Percentiles rank a stretch among this genome's conserved stretches.
phyloP scores from a whole-genome alignment of 1,140 invertebrate genomes.

The Nephila pilipes region DNA sequence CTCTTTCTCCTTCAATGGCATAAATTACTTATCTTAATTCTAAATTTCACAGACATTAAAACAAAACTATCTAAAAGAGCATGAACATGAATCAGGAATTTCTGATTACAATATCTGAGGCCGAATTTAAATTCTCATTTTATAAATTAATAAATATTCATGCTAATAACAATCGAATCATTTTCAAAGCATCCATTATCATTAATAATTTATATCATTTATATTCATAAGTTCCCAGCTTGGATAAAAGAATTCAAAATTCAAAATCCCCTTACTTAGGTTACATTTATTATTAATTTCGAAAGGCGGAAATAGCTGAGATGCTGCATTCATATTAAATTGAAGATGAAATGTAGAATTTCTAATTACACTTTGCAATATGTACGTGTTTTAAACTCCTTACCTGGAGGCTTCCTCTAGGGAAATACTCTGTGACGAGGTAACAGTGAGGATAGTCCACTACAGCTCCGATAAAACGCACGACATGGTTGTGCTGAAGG shows the following conservation, averaged over 20 bases:
- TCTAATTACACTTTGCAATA: not conserved
- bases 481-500: slow-evolving; percentile 96
- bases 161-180: too few relatives aligned
- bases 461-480: slow-evolving; percentile 97
- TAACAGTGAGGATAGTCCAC: slow-evolving; percentile 92
- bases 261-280: not conserved
- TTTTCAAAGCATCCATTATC: too few relatives aligned
- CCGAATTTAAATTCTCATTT: too few relatives aligned
- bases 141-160: too few relatives aligned
- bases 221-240: too few relatives aligned
- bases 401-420: slow-evolving; percentile 96
- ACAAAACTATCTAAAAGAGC: too few relatives aligned
- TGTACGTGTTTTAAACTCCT: not conserved
- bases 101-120: too few relatives aligned
- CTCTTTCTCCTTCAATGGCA: too few relatives aligned
- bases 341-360: not conserved
- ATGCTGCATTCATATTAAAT: not conserved
- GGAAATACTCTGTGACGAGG: slow-evolving; percentile 96
- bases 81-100: too few relatives aligned
- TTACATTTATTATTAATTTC: not conserved
- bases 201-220: too few relatives aligned
- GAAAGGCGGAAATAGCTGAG: not conserved
- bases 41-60: too few relatives aligned
- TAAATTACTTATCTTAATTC: too few relatives aligned
- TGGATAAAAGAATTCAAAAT: not conserved